Conservation (phyloP, 2,888 invertebrate genomes). For the Aspidiotus rigidus region DNA sequence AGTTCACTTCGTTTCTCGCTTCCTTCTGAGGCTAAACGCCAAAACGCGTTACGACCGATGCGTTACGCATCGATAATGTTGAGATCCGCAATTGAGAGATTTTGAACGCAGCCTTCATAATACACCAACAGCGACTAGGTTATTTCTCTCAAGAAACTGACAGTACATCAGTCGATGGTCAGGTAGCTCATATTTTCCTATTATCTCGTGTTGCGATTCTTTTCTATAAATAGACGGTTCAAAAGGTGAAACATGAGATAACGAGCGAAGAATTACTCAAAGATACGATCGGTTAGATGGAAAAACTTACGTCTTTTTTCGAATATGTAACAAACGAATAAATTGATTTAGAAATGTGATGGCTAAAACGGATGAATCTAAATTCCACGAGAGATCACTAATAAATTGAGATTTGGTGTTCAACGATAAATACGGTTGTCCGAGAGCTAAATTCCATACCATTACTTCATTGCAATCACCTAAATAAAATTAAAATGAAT, state of each 20-base stretch:
- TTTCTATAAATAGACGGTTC: slow-evolving; percentile 1
- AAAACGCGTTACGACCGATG: too few relatives aligned
- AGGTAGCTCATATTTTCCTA: slow-evolving; percentile 25
- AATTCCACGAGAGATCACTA: slow-evolving; percentile 23
- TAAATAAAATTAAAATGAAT: background rate
- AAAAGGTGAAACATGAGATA: background rate
- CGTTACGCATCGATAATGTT: too few relatives aligned
- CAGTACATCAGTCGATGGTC: slow-evolving; percentile 15
- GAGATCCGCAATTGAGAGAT: too few relatives aligned
- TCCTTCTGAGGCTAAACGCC: too few relatives aligned
- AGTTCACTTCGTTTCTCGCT: too few relatives aligned
- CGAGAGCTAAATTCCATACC: slow-evolving; percentile 31
- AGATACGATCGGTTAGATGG: background rate
- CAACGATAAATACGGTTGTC: slow-evolving; percentile 17
- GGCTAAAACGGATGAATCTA: slow-evolving; percentile 26
- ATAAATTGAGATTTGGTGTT: slow-evolving; percentile 12
- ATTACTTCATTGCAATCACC: slow-evolving; percentile 31
- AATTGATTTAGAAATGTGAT: slow-evolving; percentile 24
- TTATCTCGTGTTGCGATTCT: slow-evolving; percentile 22
- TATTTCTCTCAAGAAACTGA: slow-evolving; percentile 23
- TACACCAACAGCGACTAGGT: slow-evolving; percentile 17
- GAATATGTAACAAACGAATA: slow-evolving; percentile 9
- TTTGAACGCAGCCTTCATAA: background rate
- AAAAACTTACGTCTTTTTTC: slow-evolving; percentile 12
- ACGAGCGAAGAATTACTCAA: background rate